These are phyloP conservation scores for Akabosia matsudoensis DNA, from an alignment of 1,140 invertebrate species.

Conservation along the genomic window DNA sequence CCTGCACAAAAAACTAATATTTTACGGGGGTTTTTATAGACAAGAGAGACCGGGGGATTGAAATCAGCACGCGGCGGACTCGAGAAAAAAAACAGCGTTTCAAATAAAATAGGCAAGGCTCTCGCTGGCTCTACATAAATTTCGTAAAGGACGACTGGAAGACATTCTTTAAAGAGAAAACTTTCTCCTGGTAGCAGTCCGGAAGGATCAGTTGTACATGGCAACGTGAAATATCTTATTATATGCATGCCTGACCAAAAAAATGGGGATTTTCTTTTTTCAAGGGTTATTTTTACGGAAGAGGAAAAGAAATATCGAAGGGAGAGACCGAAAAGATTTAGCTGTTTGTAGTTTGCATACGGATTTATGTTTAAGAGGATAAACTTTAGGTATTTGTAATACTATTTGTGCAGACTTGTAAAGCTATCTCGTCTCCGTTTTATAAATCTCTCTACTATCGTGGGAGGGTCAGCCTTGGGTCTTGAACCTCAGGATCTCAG, in stretches of 20 bases:
- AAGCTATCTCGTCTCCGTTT: no score
- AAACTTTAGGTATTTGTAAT: no score
- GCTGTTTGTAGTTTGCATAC: not conserved
- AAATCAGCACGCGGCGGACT: not conserved
- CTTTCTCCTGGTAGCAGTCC: not conserved
- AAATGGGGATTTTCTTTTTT: not conserved
- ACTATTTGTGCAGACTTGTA: no score
- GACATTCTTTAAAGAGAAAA: not conserved
- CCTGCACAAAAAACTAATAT: conserved; percentile 16
- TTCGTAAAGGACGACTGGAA: not conserved
- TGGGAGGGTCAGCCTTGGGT: no score
- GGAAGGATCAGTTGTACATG: not conserved
- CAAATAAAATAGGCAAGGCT: not conserved
- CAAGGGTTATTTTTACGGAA: not conserved
- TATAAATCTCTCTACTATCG: no score
- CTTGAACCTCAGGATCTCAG: no score
- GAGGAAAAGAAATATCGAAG: not conserved
- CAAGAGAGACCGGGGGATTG: not conserved
- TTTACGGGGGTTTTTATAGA: not conserved
- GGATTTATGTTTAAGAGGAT: not conserved
- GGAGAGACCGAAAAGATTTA: not conserved
- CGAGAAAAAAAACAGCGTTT: not conserved
- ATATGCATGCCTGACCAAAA: not conserved
- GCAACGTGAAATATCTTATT: not conserved
- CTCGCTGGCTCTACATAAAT: not conserved